Evolutionary conservation across 2,797 vertebrate species (phyloP).

Genomic region (Anguilla megastoma): DNA sequence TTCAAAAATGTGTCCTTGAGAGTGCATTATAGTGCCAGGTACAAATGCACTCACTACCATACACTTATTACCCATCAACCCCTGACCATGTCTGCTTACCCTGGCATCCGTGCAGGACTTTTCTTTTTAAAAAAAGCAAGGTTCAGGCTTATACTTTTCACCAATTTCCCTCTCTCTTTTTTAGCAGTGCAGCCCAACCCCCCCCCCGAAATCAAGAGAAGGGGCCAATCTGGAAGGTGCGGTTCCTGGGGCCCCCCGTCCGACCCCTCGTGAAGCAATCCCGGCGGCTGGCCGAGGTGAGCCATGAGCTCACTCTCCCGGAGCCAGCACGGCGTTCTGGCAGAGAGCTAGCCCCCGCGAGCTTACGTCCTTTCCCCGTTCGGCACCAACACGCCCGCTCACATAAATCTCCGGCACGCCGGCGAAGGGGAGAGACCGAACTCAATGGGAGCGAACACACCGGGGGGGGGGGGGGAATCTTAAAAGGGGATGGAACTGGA

Average conservation of each 20-base stretch:
- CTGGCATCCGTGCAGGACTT: not conserved
- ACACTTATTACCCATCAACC: conserved; percentile 27
- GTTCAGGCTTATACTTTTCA: conserved; percentile 39
- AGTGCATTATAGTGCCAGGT: conserved; percentile 73
- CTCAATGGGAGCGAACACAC: not conserved
- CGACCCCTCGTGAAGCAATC: not conserved
- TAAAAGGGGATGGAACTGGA: not conserved
- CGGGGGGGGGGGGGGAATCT: not conserved
- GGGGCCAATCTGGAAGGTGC: not conserved
- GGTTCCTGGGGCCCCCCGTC: not conserved
- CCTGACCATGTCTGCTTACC: conserved; percentile 50
- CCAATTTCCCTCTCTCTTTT: not conserved
- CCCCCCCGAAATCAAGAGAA: not conserved
- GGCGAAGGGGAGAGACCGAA: not conserved
- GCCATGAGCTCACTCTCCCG: not conserved
- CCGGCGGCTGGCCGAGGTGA: not conserved
- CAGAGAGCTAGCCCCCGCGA: not conserved
- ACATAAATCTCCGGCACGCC: not conserved
- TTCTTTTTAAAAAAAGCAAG: conserved; percentile 6
- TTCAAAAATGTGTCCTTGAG: conserved; percentile 36
- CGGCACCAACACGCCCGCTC: not conserved
- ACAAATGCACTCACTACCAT: conserved; percentile 38
- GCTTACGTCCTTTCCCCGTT: not conserved
- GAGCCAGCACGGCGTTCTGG: not conserved
- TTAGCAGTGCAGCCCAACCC: not conserved